Conservation (phyloP, 2,797 vertebrate genomes). For the Lerista edwardsae region DNA sequence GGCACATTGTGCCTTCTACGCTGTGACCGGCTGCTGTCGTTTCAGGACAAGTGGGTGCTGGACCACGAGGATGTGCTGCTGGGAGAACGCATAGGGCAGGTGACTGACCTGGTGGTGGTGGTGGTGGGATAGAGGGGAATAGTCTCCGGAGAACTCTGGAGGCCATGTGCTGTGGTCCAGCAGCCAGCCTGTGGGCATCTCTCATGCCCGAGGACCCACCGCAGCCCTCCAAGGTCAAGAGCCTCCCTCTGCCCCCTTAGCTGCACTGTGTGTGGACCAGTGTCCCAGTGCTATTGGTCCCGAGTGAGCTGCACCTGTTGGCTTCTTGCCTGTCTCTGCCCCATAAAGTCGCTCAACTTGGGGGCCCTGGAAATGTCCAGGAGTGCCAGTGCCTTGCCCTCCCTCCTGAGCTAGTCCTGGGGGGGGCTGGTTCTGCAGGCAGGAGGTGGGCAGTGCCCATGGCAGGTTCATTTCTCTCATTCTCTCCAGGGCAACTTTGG, state of each 20-base stretch:
- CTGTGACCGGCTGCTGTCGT: neutral
- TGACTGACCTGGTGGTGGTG: conserved; percentile 65
- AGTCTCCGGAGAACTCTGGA: neutral
- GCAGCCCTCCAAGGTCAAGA: too few relatives aligned
- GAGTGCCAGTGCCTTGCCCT: rapidly evolving
- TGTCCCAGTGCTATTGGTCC: neutral
- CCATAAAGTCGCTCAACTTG: rapidly evolving
- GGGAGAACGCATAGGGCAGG: conserved; percentile 90
- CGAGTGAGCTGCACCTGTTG: too few relatives aligned
- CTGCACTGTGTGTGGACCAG: neutral
- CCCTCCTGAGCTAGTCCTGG: neutral
- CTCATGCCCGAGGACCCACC: neutral
- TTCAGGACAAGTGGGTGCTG: conserved; percentile 95
- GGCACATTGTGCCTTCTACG: neutral
- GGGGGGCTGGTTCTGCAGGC: neutral
- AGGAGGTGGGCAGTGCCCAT: rapidly evolving
- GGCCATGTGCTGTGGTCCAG: neutral
- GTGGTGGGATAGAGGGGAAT: too few relatives aligned
- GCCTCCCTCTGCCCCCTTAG: too few relatives aligned
- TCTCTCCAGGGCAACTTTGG: conserved; percentile 93
- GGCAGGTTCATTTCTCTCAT: rapidly evolving
- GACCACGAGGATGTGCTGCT: conserved; percentile 91
- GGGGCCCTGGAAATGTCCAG: neutral
- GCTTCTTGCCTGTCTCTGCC: too few relatives aligned
- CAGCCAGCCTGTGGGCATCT: neutral